Conservation (phyloP, 2,888 invertebrate species). For the Oxystoma pomonae region DNA sequence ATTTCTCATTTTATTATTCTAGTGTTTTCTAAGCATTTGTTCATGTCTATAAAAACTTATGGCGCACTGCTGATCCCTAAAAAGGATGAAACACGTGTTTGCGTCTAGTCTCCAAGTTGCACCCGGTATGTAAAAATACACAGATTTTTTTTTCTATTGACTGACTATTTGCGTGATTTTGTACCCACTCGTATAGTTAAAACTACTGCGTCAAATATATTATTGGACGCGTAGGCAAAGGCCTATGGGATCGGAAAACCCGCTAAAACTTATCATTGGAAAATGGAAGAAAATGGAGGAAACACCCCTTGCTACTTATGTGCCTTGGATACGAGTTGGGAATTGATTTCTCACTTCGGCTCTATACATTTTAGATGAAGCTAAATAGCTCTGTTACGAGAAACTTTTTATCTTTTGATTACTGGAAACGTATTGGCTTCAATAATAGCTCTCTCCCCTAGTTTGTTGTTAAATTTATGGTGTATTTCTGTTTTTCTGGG, state of each 20-base stretch:
- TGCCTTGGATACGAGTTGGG: background rate
- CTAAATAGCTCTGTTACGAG: background rate
- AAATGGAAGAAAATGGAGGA: conserved; percentile 36
- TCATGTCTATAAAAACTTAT: too few relatives aligned
- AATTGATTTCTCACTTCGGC: conserved; percentile 5
- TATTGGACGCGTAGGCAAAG: background rate
- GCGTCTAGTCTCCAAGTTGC: too few relatives aligned
- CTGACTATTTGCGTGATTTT: too few relatives aligned
- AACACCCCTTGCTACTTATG: background rate
- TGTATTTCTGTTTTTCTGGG: too few relatives aligned
- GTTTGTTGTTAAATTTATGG: background rate
- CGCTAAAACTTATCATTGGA: conserved; percentile 39
- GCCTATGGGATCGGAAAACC: conserved; percentile 29
- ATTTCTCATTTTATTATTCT: too few relatives aligned
- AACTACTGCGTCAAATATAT: background rate
- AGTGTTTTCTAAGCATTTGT: too few relatives aligned
- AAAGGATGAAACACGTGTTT: too few relatives aligned
- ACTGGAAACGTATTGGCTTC: background rate
- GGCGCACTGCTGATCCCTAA: too few relatives aligned
- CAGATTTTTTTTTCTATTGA: too few relatives aligned
- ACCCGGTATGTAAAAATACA: too few relatives aligned
- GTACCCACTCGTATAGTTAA: too few relatives aligned
- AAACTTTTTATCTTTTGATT: background rate
- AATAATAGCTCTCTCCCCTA: background rate
- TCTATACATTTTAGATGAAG: background rate